phyloP scores from a whole-genome alignment of 2,113 vertebrate species.

The Cricetomys ansorgei region DNA sequence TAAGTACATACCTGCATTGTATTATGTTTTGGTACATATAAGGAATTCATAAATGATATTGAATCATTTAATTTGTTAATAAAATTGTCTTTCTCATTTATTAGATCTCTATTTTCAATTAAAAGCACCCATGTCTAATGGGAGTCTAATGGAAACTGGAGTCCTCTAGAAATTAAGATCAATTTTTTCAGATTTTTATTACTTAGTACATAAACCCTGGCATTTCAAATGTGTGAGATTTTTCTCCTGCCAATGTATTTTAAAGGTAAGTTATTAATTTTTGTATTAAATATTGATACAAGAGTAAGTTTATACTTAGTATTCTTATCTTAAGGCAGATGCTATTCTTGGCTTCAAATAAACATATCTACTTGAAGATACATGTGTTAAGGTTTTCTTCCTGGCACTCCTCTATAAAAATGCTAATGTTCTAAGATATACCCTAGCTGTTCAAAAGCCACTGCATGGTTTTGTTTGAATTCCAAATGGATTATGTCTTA shows the following conservation, averaged over 20 bases:
- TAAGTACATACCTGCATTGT: background rate
- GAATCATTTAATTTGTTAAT: background rate
- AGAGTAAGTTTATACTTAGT: constrained; percentile 9
- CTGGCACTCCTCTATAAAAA: constrained; percentile 17
- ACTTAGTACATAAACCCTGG: background rate
- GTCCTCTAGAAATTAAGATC: constrained; percentile 68
- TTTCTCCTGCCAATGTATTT: background rate
- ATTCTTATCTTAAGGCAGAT: constrained; percentile 7
- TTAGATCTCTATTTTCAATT: background rate
- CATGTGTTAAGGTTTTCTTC: constrained; percentile 9
- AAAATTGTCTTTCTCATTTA: background rate
- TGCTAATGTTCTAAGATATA: constrained; percentile 1
- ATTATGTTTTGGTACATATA: background rate
- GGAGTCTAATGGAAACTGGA: constrained; percentile 59
- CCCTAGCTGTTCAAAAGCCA: background rate
- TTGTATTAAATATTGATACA: constrained; percentile 39
- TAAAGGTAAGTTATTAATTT: background rate
- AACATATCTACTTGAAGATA: constrained; percentile 46
- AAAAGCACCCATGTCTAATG: background rate
- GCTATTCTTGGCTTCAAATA: constrained; percentile 42
- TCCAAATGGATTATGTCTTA: background rate
- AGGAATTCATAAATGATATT: background rate
- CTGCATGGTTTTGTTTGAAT: constrained; percentile 21
- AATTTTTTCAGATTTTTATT: constrained; percentile 18
- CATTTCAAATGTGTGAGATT: background rate